Conservation (phyloP, 2,113 vertebrate genomes). For the Zeus faber region DNA sequence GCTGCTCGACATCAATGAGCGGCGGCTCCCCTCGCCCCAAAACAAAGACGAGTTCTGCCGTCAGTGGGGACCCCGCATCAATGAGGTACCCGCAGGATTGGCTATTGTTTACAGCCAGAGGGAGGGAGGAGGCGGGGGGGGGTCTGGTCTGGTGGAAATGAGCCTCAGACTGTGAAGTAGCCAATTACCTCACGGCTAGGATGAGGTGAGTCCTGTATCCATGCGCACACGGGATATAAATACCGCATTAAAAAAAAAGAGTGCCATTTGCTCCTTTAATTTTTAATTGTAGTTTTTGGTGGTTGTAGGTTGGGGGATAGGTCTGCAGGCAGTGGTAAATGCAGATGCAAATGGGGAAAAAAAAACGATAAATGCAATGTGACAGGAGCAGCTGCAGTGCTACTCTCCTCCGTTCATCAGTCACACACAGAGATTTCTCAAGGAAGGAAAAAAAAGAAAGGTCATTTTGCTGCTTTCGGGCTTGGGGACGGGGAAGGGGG, state of each 20-base stretch:
- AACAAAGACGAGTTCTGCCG: slow-evolving; percentile 47
- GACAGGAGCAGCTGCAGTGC: slow-evolving; percentile 52
- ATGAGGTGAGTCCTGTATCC: slow-evolving; percentile 1
- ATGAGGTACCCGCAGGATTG: slow-evolving; percentile 49
- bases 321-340: no score
- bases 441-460: no score
- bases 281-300: no score
- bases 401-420: slow-evolving; percentile 39
- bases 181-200: slow-evolving; percentile 50
- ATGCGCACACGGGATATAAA: slow-evolving; percentile 22
- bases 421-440: slow-evolving; percentile 44
- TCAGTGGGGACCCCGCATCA: slow-evolving; percentile 46
- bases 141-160: slow-evolving; percentile 37
- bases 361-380: slow-evolving; percentile 47
- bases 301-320: no score
- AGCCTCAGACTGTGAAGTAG: slow-evolving; percentile 57
- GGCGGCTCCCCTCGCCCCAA: slow-evolving; percentile 39
- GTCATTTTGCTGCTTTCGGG: slow-evolving; percentile 53
- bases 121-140: slow-evolving; percentile 30
- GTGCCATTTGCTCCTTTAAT: no score
- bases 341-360: no score
- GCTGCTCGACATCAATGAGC: no score
- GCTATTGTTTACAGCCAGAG: no score
- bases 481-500: slow-evolving; percentile 3
- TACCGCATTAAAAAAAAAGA: slow-evolving; percentile 9